Base-by-base conservation (phyloP, 2,797 vertebrate genomes). In the Spizella passerina region DNA sequence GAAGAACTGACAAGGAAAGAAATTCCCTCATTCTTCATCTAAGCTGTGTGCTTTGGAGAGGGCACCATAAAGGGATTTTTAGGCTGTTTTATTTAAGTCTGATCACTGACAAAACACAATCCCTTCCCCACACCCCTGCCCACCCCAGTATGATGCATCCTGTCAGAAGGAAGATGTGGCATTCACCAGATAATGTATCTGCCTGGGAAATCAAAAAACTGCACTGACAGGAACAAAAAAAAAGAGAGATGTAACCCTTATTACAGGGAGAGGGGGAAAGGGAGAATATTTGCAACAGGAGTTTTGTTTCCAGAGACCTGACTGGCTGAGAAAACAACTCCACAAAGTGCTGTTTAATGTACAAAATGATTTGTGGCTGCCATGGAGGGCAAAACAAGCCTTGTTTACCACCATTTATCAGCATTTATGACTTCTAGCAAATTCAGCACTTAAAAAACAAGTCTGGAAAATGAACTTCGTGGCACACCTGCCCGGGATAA, bases 141-240 rank as follows among this genome's bases (percentile, higher is more conserved):
- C 30, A 50, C 50, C 50, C 36, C 36, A 23, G 60, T 21, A 27
- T 39, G 52, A 41, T 60, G 47, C 47, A 56, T n/a, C 9, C 4
- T 49, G 70, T 90, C 49, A 89, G 41, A 29, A 80, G 84, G 46
- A 63, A 80, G 59, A 17, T 1, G 19, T 56, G 77, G 57, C 43
- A 46, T 20, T 64, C 88, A 77, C 56, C 83, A 93, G 86, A 85
- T 83, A 65, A 73, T 61, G 26, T 57, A 93, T 94, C 85, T 92
- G 77, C 82, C 77, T 93, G 90, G 63, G 91, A 96, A 97, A 95
- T 94, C 75, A 65, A 85, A 90, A 94, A 93, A 64, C 57, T 83
- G 52, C 70, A 79, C 79, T 72, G 78, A 41, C 41, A 21, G 64
- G 95, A 20, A 63, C 41, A 10, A 47, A 49, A 52, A 6, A 47